Conservation (phyloP, 2,888 invertebrate species). For the Drosophila phalerata region DNA sequence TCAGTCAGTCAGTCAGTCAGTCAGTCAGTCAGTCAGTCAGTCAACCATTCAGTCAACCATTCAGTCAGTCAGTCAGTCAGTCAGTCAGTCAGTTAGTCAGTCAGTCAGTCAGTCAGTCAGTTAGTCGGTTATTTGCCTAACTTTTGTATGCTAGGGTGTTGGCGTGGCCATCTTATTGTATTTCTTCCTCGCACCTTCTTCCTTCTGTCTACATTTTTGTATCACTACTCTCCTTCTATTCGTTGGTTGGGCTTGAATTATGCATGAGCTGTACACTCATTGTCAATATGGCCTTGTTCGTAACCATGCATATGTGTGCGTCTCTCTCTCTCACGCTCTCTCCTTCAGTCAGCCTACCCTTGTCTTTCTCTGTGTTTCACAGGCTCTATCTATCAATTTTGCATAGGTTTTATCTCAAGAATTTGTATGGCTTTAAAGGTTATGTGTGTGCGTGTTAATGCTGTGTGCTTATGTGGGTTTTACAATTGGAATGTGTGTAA, state of each 20-base stretch:
- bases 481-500: slow-evolving; percentile 44
- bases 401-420: slow-evolving; percentile 69
- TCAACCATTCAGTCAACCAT: too few relatives aligned
- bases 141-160: slow-evolving; percentile 28
- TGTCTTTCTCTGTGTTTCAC: slow-evolving; percentile 8
- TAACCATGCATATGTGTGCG: slow-evolving; percentile 15
- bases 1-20: slow-evolving; percentile 37
- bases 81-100: slow-evolving; percentile 38
- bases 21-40: too few relatives aligned
- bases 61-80: slow-evolving; percentile 39
- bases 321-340: neutral
- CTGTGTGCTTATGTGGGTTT: slow-evolving; percentile 28
- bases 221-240: slow-evolving; percentile 17
- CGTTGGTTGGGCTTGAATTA: slow-evolving; percentile 60
- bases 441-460: slow-evolving; percentile 38
- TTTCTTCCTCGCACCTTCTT: slow-evolving; percentile 23
- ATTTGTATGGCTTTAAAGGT: slow-evolving; percentile 67
- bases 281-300: slow-evolving; percentile 72
- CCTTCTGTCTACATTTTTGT: slow-evolving; percentile 1
- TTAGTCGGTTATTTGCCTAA: slow-evolving; percentile 58
- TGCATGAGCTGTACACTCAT: slow-evolving; percentile 64
- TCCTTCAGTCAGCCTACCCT: neutral
- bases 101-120: slow-evolving; percentile 35
- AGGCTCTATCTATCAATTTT: slow-evolving; percentile 72
- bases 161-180: slow-evolving; percentile 49